Evolutionary conservation across 2,888 invertebrate species (phyloP).

Genomic region (Polymixis flavicincta): DNA sequence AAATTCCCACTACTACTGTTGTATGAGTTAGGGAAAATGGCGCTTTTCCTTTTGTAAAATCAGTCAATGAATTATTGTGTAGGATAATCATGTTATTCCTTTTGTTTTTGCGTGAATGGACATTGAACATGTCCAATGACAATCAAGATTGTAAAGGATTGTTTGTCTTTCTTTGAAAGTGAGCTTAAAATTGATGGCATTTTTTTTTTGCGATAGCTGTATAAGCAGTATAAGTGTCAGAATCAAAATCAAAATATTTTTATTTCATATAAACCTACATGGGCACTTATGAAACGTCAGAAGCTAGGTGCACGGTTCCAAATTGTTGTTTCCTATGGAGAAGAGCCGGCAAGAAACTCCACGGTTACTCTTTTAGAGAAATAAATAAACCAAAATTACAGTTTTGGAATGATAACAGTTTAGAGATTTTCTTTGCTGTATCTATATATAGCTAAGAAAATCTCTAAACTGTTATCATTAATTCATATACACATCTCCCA

Average conservation of each 20-base stretch:
- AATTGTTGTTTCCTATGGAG: no score
- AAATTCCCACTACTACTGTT: background rate
- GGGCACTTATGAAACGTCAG: no score
- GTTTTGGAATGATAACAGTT: no score
- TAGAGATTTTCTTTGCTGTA: no score
- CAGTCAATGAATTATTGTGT: conserved; percentile 33
- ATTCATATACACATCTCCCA: background rate
- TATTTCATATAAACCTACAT: no score
- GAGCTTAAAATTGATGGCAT: background rate
- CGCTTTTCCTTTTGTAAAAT: conserved; percentile 1
- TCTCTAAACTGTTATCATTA: background rate
- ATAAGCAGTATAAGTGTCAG: background rate
- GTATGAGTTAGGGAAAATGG: background rate
- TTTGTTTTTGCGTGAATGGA: conserved; percentile 24
- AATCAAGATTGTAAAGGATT: background rate
- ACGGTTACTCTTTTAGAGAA: no score
- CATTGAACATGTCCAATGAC: background rate
- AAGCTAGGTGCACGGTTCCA: no score
- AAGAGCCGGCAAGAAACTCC: no score
- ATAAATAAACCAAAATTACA: background rate
- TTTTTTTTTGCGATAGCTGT: background rate
- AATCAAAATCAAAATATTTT: no score
- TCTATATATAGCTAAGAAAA: no score
- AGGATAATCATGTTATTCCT: conserved; percentile 3
- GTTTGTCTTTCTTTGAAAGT: background rate